Evolutionary conservation across 2,113 vertebrate species (phyloP).

Genomic region (Saccopteryx leptura): DNA sequence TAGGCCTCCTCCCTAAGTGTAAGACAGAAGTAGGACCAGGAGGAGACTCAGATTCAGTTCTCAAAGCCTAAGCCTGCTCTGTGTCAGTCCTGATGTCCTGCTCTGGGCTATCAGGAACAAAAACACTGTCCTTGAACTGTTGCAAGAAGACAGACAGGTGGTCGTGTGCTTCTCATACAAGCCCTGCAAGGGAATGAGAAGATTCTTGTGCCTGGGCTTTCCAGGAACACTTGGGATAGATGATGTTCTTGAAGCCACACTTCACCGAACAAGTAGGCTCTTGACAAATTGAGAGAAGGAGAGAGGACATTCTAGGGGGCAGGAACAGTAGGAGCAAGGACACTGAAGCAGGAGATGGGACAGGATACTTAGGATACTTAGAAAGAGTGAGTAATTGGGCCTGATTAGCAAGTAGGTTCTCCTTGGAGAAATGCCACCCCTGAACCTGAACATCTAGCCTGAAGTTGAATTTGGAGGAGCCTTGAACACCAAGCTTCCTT

Average conservation of each 20-base stretch:
- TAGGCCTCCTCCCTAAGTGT: background rate
- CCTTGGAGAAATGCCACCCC: background rate
- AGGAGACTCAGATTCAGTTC: background rate
- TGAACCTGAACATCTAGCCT: background rate
- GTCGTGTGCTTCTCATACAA: background rate
- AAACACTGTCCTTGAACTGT: background rate
- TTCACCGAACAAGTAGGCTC: background rate
- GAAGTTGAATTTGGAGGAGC: background rate
- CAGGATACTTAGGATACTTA: background rate
- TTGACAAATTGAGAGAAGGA: background rate
- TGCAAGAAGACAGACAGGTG: background rate
- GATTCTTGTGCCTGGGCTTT: background rate
- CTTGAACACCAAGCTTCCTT: background rate
- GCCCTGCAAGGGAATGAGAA: background rate
- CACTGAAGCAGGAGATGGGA: background rate
- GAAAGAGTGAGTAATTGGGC: background rate
- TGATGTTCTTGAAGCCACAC: background rate
- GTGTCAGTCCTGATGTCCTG: background rate
- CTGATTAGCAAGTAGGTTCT: background rate
- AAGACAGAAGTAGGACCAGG: background rate
- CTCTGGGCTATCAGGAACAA: background rate
- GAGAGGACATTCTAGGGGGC: background rate
- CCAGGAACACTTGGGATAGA: background rate
- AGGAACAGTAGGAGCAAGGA: background rate
- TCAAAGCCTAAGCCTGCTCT: background rate